Evolutionary conservation across 2,113 vertebrate species (phyloP).

Genomic region (Anthoscopus minutus): DNA sequence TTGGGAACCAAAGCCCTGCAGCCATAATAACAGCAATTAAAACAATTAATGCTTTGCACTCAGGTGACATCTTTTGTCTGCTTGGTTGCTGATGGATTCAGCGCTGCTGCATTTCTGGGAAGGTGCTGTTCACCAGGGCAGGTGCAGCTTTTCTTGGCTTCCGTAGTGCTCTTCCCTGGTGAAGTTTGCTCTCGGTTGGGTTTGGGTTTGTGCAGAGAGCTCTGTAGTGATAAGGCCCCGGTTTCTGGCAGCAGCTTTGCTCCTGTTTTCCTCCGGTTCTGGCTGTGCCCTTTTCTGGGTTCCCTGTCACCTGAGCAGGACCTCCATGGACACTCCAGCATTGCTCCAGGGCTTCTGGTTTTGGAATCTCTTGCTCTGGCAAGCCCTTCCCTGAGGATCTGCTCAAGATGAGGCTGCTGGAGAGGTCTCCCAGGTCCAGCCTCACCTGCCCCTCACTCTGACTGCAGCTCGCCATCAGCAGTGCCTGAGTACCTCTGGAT

Average conservation of each 20-base stretch:
- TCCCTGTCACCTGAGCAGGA: fast-evolving
- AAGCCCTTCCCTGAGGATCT: not conserved
- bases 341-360: not conserved
- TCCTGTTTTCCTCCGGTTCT: not conserved
- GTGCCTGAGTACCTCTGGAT: not conserved
- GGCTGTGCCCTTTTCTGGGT: not conserved
- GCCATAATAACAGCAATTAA: not conserved
- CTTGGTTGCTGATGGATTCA: not conserved
- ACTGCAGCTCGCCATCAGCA: not conserved
- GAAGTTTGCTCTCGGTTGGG: fast-evolving
- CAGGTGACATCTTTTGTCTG: not conserved
- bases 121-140: not conserved
- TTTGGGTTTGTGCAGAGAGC: not conserved
- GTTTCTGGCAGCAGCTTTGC: not conserved
- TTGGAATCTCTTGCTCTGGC: not conserved
- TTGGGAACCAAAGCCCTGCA: not conserved
- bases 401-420: not conserved
- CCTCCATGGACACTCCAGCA: not conserved
- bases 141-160: not conserved
- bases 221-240: fast-evolving
- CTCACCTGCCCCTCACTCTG: not conserved
- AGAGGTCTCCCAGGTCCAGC: not conserved
- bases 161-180: not conserved
- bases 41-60: not conserved
- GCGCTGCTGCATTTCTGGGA: not conserved